Conservation (phyloP, 2,797 vertebrate genomes). For the Mormyrus hasselquistii region DNA sequence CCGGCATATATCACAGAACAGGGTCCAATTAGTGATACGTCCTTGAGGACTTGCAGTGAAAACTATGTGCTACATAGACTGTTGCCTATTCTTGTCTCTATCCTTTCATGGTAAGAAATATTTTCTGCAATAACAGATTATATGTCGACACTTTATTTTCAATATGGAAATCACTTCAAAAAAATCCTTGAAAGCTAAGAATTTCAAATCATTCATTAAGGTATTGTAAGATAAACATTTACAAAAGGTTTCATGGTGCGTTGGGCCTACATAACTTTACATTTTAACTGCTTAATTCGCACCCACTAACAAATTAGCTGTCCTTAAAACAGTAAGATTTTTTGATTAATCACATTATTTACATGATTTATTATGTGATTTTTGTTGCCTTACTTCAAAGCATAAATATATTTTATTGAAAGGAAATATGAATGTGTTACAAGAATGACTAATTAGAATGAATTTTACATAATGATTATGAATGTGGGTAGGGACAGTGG, state of each 20-base stretch:
- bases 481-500: not conserved
- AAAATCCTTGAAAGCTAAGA: not conserved
- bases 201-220: not conserved
- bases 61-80: not conserved
- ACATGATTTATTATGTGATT: not conserved
- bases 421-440: not conserved
- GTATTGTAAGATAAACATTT: not conserved
- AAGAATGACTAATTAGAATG: not conserved
- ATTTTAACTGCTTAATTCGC: not conserved
- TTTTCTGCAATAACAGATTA: not conserved
- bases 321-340: not conserved
- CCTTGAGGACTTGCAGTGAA: conserved; percentile 1
- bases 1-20: not conserved
- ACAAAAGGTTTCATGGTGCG: not conserved
- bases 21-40: not conserved
- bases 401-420: not conserved
- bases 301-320: not conserved
- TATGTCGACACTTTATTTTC: not conserved
- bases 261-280: not conserved
- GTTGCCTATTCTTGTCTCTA: not conserved
- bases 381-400: not conserved
- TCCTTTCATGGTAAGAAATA: not conserved
- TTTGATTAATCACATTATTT: conserved; percentile 6
- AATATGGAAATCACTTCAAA: not conserved
- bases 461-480: not conserved